phyloP scores from a whole-genome alignment of 2,797 vertebrate genomes.

The Anas acuta region DNA sequence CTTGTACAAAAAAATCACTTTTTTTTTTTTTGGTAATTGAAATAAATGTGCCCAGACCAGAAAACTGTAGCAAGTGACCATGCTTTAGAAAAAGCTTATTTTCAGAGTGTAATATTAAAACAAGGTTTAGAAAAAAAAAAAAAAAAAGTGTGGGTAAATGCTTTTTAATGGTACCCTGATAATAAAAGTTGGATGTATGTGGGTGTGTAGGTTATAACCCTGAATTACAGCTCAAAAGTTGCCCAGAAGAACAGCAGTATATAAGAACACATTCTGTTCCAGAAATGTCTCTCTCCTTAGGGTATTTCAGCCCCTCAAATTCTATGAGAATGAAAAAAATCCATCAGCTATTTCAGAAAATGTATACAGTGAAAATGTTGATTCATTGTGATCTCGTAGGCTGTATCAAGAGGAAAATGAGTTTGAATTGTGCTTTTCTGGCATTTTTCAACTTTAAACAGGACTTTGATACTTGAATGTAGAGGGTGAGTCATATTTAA shows the following conservation, averaged over 20 bases:
- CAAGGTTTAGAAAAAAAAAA: neutral
- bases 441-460: neutral
- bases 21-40: neutral
- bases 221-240: neutral
- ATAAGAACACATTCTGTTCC: neutral
- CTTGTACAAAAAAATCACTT: neutral
- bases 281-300: neutral
- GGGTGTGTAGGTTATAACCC: neutral
- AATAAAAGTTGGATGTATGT: neutral
- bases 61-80: neutral
- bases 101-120: neutral
- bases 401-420: neutral
- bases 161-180: neutral
- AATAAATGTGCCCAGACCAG: neutral
- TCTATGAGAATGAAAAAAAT: conserved; percentile 22
- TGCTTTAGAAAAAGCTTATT: neutral
- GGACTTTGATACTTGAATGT: neutral
- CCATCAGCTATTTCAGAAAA: conserved; percentile 18
- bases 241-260: neutral
- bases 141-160: neutral
- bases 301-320: neutral
- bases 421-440: conserved; percentile 1
- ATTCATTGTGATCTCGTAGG: neutral
- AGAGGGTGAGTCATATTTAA: conserved; percentile 1
- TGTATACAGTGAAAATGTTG: neutral